Evolutionary conservation across 2,888 invertebrate species (phyloP).

Genomic region (Acanthosoma haemorrhoidale): DNA sequence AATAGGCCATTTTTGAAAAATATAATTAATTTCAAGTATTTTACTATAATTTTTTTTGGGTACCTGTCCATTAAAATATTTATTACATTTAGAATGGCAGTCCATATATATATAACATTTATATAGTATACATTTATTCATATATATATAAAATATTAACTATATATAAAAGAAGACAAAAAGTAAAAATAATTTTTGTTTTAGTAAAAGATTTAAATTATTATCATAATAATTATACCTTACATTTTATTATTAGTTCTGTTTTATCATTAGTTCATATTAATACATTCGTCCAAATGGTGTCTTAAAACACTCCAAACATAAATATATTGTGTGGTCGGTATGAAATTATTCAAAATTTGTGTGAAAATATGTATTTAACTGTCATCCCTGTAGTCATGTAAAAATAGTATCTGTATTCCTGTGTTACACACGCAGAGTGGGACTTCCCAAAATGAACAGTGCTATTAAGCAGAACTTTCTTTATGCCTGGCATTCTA

Average conservation of each 20-base stretch:
- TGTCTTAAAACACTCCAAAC: slow-evolving; percentile 22
- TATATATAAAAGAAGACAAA: slow-evolving; percentile 15
- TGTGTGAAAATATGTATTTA: no score
- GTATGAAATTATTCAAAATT: not conserved
- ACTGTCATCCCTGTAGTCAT: no score
- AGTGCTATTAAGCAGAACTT: no score
- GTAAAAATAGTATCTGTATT: no score
- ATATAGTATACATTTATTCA: not conserved
- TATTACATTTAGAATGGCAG: slow-evolving; percentile 4
- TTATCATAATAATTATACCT: not conserved
- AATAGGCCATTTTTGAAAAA: slow-evolving; percentile 20
- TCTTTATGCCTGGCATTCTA: no score
- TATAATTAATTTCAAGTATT: slow-evolving; percentile 5
- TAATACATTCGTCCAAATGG: slow-evolving; percentile 15
- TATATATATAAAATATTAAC: slow-evolving; percentile 24
- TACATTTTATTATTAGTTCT: slow-evolving; percentile 12
- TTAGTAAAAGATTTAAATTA: slow-evolving; percentile 19
- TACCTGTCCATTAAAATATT: not conserved
- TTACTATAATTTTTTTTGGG: not conserved
- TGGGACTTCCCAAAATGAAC: no score
- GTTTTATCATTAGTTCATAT: slow-evolving; percentile 6
- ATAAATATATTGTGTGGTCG: slow-evolving; percentile 19
- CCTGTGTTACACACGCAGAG: no score
- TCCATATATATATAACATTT: no score
- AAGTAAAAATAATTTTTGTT: slow-evolving; percentile 14